phyloP scores from a whole-genome alignment of 2,888 invertebrate species.

The Lithophane semibrunnea region DNA sequence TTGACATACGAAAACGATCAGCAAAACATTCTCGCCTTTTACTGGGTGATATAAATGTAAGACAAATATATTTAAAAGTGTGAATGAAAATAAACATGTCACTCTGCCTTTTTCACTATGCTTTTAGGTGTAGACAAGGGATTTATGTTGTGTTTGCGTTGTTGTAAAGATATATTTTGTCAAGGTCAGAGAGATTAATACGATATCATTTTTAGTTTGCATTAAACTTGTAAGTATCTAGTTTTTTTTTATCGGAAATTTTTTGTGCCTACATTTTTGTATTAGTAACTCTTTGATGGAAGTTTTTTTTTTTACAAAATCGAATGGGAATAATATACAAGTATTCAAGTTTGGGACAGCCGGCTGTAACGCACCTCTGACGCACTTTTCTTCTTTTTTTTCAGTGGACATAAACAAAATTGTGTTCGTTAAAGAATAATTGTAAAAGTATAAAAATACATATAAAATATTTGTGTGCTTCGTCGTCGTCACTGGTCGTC shows the following conservation, averaged over 20 bases:
- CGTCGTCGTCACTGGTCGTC: no score
- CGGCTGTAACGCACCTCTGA: neutral
- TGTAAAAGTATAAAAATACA: neutral
- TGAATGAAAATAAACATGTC: conserved; percentile 39
- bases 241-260: neutral
- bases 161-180: neutral
- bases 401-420: neutral
- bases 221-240: neutral
- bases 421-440: neutral
- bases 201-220: conserved; percentile 1
- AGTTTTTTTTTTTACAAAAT: no score
- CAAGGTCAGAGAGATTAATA: neutral
- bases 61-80: conserved; percentile 15
- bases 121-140: conserved; percentile 17
- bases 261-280: no score
- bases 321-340: neutral
- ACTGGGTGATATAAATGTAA: conserved; percentile 15
- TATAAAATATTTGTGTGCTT: neutral
- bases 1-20: conserved; percentile 20
- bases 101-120: neutral
- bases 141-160: conserved; percentile 19
- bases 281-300: neutral
- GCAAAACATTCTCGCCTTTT: conserved; percentile 23
- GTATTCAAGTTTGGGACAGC: no score
- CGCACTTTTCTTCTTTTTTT: neutral